Percentiles rank a stretch among this genome's conserved stretches.
Evolutionary conservation across 2,888 invertebrate genomes (phyloP).

Genomic region (Mesorhabditis spiculigera): DNA sequence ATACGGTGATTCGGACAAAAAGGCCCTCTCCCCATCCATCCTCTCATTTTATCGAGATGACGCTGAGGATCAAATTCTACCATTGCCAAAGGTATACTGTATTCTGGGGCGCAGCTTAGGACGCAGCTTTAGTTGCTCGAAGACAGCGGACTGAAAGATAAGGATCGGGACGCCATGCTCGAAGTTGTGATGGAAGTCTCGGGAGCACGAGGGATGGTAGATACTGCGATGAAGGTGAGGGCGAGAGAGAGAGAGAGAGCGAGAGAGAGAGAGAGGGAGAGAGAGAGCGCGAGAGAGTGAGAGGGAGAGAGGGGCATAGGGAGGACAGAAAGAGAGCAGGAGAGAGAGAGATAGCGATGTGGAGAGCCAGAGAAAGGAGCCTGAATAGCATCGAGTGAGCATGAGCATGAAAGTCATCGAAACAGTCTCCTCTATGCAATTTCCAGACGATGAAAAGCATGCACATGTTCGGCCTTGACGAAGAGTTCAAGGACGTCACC

Average conservation of each 20-base stretch:
- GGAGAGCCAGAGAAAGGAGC: too few species aligned
- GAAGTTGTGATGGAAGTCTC: slow-evolving; percentile 52
- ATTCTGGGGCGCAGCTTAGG: too few species aligned
- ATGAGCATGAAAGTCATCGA: neutral
- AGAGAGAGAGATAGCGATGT: neutral
- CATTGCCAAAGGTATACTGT: slow-evolving; percentile 26
- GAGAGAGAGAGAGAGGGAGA: too few species aligned
- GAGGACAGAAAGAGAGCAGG: neutral
- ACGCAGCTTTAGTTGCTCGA: slow-evolving; percentile 29
- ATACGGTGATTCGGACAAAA: slow-evolving; percentile 11
- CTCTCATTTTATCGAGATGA: slow-evolving; percentile 43
- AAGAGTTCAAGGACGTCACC: slow-evolving; percentile 41
- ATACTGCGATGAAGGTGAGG: slow-evolving; percentile 38
- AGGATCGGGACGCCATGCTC: slow-evolving; percentile 45
- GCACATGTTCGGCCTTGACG: slow-evolving; percentile 35
- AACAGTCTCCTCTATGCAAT: slow-evolving; percentile 12
- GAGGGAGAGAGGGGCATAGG: neutral
- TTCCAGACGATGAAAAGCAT: slow-evolving; percentile 18
- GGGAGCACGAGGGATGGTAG: slow-evolving; percentile 43
- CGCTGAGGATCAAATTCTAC: slow-evolving; percentile 26
- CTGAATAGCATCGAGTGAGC: too few species aligned
- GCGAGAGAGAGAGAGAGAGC: too few species aligned
- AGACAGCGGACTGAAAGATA: slow-evolving; percentile 36
- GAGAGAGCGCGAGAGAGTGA: too few species aligned
- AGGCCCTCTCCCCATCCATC: slow-evolving; percentile 43